phyloP scores from a whole-genome alignment of 2,113 vertebrate genomes.

The Agelaius tricolor region DNA sequence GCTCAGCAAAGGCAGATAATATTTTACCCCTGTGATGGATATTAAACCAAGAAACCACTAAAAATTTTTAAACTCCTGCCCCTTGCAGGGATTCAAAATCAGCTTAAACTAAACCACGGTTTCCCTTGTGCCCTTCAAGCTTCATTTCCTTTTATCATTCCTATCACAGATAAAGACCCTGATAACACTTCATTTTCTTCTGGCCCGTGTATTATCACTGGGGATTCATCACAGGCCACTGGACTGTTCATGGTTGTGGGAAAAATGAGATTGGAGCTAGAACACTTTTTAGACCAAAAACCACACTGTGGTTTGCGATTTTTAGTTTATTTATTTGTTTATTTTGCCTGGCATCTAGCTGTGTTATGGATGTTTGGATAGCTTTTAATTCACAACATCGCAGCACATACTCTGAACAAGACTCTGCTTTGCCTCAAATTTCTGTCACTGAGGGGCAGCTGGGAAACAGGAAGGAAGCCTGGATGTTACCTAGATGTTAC shows the following conservation, averaged over 20 bases:
- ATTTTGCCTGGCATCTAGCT: neutral
- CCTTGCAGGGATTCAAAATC: neutral
- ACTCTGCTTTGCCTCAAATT: neutral
- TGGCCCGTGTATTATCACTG: neutral
- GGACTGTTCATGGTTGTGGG: neutral
- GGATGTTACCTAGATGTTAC: neutral
- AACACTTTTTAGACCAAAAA: neutral
- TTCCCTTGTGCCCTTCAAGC: neutral
- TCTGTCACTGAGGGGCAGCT: neutral
- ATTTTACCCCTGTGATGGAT: neutral
- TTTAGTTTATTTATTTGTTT: neutral
- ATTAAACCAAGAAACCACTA: neutral
- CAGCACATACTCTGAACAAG: neutral
- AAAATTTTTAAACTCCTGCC: neutral
- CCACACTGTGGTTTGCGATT: neutral
- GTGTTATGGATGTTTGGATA: neutral
- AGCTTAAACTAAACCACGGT: neutral
- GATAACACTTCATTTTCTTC: neutral
- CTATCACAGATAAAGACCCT: neutral
- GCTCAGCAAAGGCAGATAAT: neutral
- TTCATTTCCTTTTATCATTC: neutral
- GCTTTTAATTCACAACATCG: neutral
- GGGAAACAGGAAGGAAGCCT: neutral
- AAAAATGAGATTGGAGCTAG: neutral
- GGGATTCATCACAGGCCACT: neutral